A percentile compares a stretch with the other conserved stretches of the same genome.
Conservation (phyloP, 1,140 invertebrate species). For the Hylyphantes graminicola region DNA sequence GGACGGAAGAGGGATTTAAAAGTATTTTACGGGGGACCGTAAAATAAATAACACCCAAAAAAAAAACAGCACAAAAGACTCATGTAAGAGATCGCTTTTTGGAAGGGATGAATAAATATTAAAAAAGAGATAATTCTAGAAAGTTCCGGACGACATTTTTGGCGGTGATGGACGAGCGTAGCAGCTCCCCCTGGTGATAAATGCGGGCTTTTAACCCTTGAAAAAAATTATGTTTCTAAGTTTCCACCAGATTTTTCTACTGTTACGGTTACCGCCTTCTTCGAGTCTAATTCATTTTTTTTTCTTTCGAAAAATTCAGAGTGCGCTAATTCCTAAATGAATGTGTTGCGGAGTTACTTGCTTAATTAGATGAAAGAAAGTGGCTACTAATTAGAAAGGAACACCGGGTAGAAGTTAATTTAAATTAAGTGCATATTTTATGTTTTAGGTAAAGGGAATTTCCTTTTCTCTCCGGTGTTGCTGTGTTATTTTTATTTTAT, state of each 20-base stretch:
- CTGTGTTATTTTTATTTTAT: not conserved
- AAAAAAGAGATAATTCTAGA: constrained; percentile 60
- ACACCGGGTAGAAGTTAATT: constrained; percentile 17
- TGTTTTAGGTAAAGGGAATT: not conserved
- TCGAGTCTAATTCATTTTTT: constrained; percentile 24
- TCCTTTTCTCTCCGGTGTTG: too few species aligned
- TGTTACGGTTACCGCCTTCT: constrained; percentile 10
- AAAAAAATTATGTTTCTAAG: constrained; percentile 25
- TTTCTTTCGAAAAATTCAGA: not conserved
- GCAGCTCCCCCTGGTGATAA: constrained; percentile 31
- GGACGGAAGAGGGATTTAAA: constrained; percentile 49
- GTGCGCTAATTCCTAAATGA: constrained; percentile 30
- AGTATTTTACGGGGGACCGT: constrained; percentile 53
- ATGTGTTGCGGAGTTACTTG: constrained; percentile 6
- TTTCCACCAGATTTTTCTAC: constrained; percentile 25
- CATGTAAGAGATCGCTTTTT: constrained; percentile 47
- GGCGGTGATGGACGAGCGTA: constrained; percentile 52
- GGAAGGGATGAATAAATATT: constrained; percentile 60
- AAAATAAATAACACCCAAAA: constrained; percentile 47
- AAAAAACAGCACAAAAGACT: constrained; percentile 26
- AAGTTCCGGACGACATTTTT: constrained; percentile 50
- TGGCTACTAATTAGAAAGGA: constrained; percentile 17
- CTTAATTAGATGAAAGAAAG: constrained; percentile 38
- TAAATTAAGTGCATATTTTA: constrained; percentile 37
- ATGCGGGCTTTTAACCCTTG: constrained; percentile 14